A percentile compares a stretch with the other conserved stretches of the same genome.
Evolutionary conservation across 2,797 vertebrate genomes (phyloP).

Genomic region (Etheostoma perlongum): DNA sequence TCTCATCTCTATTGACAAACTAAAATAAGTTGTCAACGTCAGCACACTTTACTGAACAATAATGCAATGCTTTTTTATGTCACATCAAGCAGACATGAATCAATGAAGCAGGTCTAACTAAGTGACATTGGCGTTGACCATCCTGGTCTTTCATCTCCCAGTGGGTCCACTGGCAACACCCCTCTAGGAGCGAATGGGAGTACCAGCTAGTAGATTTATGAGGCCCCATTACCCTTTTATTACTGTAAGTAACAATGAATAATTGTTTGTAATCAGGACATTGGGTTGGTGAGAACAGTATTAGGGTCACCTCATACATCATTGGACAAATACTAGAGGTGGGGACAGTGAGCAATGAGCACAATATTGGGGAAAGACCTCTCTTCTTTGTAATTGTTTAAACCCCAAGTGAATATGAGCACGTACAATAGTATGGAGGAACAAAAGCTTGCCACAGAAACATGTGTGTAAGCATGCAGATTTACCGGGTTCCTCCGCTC

Average conservation of each 20-base stretch:
- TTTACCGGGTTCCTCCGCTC: not conserved
- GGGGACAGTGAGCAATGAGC: slow-evolving; percentile 64
- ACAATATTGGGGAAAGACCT: slow-evolving; percentile 46
- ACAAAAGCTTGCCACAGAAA: slow-evolving; percentile 23
- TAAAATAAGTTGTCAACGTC: slow-evolving; percentile 11
- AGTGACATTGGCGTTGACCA: slow-evolving; percentile 47
- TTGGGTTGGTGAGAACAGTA: slow-evolving; percentile 80
- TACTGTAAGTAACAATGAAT: slow-evolving; percentile 85
- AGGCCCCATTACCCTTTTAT: slow-evolving; percentile 82
- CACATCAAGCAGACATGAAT: slow-evolving; percentile 7
- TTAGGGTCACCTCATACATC: slow-evolving; percentile 81
- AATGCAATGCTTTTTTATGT: slow-evolving; percentile 21
- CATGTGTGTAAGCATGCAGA: not conserved
- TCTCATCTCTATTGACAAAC: slow-evolving; percentile 19
- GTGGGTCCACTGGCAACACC: slow-evolving; percentile 33
- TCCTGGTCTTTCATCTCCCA: slow-evolving; percentile 29
- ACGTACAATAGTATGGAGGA: slow-evolving; percentile 22
- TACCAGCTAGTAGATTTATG: slow-evolving; percentile 75
- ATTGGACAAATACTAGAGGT: slow-evolving; percentile 67
- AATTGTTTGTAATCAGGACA: slow-evolving; percentile 85
- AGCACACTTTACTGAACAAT: slow-evolving; percentile 30
- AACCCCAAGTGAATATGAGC: slow-evolving; percentile 61
- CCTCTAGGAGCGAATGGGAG: slow-evolving; percentile 50
- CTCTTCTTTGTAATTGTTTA: slow-evolving; percentile 71
- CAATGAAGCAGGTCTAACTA: slow-evolving; percentile 34